Evolutionary conservation across 2,888 invertebrate species (phyloP), one percentile per base, ranked within the genome.

Genomic region (Monoplex corrugatus): DNA sequence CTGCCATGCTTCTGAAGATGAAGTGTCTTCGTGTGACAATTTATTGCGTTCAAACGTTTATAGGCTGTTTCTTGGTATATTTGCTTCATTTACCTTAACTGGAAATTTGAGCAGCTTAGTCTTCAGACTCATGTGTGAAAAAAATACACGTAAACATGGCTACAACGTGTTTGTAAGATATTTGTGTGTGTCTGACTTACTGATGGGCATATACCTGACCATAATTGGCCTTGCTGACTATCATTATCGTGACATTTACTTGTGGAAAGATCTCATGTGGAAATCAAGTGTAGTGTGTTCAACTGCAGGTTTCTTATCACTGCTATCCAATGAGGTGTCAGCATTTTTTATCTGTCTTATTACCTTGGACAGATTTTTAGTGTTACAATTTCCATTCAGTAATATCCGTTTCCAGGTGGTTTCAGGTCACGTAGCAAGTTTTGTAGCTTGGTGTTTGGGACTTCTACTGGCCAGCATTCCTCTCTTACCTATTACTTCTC

Each of bases 151-250:
- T 2, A 38, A 35, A 23, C 85, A 85, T 10, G 83, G 87, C 40
- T 89, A 35, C 50, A 68, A 87, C n/a, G 68, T 86, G 6, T 86
- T 91, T 38, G 90, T 91, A 28, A 86, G 88, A 6, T 87, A 89
- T 75, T 80, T 91, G 40, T 80, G 87, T n/a, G 38, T 88, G 6
- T 90, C 91, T 28, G 89, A 91, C 19, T 89, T 92, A 35, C 90
- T 90, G 2, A 93, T 93, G 93, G 93, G 93, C 3, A 57, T 92
- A 2, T 93, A 93, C 87, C 85, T 93, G 88, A 45, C 91, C 2
- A 92, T 91, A 6, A 92, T 94, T 38, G 93, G 92, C 0, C 68
- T 88, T 19, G 93, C 92, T 3, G 94, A 93, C 89, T 78, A 87
- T 0, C 23, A 57, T 16, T 93, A 94, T 91, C 86, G 91, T 16